Conservation (phyloP, 2,888 invertebrate species). For the Cynaeus angustus region DNA sequence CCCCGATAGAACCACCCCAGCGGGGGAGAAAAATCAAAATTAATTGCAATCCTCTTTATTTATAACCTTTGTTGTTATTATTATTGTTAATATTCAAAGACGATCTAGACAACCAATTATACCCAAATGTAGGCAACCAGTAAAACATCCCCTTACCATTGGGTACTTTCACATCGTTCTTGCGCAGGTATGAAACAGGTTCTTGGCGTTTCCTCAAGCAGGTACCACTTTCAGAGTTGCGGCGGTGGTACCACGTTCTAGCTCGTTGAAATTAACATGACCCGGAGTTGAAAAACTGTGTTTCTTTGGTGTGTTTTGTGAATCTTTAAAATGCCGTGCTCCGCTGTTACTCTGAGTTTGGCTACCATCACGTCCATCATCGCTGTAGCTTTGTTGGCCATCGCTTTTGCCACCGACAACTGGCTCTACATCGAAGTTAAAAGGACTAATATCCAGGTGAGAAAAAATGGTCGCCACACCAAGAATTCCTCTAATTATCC, state of each 20-base stretch:
- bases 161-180: conserved; percentile 65
- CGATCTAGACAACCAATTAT: conserved; percentile 23
- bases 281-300: conserved; percentile 30
- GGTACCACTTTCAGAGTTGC: conserved; percentile 56
- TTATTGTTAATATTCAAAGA: conserved; percentile 1
- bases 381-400: conserved; percentile 92
- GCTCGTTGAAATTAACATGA: conserved; percentile 25
- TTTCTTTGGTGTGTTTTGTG: conserved; percentile 15
- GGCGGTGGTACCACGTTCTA: conserved; percentile 13
- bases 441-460: conserved; percentile 90
- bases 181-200: conserved; percentile 59
- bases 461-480: conserved; percentile 40
- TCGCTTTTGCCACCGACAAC: conserved; percentile 97
- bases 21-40: neutral
- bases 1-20: too few relatives aligned
- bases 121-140: conserved; percentile 20
- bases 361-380: conserved; percentile 97
- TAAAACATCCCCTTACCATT: conserved; percentile 39
- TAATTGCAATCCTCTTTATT: neutral
- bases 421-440: conserved; percentile 96
- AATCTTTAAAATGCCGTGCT: conserved; percentile 86
- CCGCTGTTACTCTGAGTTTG: conserved; percentile 94
- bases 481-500: neutral
- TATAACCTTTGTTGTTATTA: neutral
- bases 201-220: conserved; percentile 56